Conservation (phyloP, 2,888 invertebrate genomes). For the Bembecia ichneumoniformis region DNA sequence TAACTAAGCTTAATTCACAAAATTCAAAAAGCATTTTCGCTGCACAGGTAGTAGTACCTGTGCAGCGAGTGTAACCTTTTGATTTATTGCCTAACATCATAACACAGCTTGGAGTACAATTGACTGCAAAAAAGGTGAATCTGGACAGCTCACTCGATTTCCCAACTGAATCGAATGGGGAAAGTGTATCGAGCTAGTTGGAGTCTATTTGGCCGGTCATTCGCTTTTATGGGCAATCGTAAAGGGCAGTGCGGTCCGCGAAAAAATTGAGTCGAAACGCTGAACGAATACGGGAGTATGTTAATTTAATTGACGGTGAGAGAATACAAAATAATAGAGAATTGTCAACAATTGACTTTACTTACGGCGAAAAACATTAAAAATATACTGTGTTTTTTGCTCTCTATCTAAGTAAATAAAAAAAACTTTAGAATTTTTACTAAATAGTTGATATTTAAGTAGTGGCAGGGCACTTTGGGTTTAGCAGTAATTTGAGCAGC, state of each 20-base stretch:
- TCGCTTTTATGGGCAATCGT: conserved; percentile 48
- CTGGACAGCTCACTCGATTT: conserved; percentile 15
- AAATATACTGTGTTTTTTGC: too few species aligned
- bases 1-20: too few species aligned
- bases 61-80: too few species aligned
- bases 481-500: too few species aligned
- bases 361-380: too few species aligned
- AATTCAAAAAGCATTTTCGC: too few species aligned
- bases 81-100: conserved; percentile 12
- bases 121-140: conserved; percentile 18
- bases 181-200: conserved; percentile 26
- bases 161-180: conserved; percentile 22
- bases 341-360: too few species aligned
- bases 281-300: conserved; percentile 35
- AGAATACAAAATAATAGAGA: background rate
- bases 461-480: too few species aligned
- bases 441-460: too few species aligned
- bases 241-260: conserved; percentile 35
- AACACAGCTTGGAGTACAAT: conserved; percentile 16
- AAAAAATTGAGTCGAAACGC: conserved; percentile 32
- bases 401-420: too few species aligned
- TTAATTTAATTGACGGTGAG: conserved; percentile 35
- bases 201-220: conserved; percentile 32
- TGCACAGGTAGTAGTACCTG: too few species aligned
- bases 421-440: too few species aligned